Percentiles rank a stretch among this genome's conserved stretches.
Conservation (phyloP, 2,888 invertebrate genomes). For the Idaea biselata region DNA sequence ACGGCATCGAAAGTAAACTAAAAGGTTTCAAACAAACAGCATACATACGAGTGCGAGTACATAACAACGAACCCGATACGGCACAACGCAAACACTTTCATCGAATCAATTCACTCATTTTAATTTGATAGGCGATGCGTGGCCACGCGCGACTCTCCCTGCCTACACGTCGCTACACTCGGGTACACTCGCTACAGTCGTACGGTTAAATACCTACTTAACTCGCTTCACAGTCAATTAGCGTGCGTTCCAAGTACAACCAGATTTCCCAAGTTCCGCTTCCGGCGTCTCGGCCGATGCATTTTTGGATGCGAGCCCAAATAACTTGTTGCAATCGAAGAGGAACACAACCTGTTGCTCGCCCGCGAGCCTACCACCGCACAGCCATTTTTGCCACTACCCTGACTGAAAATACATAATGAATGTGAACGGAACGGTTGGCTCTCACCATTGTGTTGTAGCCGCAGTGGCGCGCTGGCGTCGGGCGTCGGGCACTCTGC, state of each 20-base stretch:
- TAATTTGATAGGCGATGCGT: conserved; percentile 46
- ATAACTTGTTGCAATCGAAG: conserved; percentile 72
- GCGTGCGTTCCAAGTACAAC: conserved; percentile 40
- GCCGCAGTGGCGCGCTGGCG: neutral
- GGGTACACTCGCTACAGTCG: conserved; percentile 22
- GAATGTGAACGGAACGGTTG: conserved; percentile 67
- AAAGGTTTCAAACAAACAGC: conserved; percentile 30
- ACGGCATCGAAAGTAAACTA: conserved; percentile 20
- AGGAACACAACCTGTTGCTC: conserved; percentile 71
- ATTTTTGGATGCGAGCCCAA: conserved; percentile 79
- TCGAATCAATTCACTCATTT: conserved; percentile 31
- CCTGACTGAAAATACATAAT: conserved; percentile 72
- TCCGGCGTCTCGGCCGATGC: conserved; percentile 66
- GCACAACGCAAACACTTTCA: conserved; percentile 26
- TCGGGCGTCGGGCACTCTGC: conserved; percentile 51
- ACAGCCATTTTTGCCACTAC: conserved; percentile 69
- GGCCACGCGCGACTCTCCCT: conserved; percentile 34
- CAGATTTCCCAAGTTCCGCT: conserved; percentile 51
- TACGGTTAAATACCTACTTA: conserved; percentile 30
- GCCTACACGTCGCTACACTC: no score
- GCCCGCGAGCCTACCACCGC: conserved; percentile 50
- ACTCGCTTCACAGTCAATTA: conserved; percentile 33
- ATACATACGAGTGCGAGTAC: conserved; percentile 12
- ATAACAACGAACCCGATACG: conserved; percentile 28
- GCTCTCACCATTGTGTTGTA: conserved; percentile 48